Conservation (phyloP, 1,140 invertebrate species). For the Caerostris darwini region DNA sequence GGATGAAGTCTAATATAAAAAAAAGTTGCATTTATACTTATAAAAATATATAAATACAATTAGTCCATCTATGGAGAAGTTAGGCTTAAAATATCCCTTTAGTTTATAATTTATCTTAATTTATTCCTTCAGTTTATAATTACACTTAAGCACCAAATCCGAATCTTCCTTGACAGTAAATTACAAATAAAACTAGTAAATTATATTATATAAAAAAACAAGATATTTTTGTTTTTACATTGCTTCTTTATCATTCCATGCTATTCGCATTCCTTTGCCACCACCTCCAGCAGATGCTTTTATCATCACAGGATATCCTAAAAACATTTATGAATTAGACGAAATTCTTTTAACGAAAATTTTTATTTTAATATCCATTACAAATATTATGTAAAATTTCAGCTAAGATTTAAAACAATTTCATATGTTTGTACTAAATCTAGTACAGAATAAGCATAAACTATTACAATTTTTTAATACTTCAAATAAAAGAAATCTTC, state of each 20-base stretch:
- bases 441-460: too few species aligned
- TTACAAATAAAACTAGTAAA: background rate
- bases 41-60: too few species aligned
- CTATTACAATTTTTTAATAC: too few species aligned
- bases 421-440: background rate
- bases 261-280: constrained; percentile 89
- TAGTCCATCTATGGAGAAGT: too few species aligned
- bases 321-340: background rate
- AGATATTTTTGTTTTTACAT: constrained; percentile 80
- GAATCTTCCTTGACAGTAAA: too few species aligned
- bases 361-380: background rate
- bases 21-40: too few species aligned
- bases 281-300: constrained; percentile 89
- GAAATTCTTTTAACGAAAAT: background rate
- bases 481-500: too few species aligned
- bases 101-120: too few species aligned
- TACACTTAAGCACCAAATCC: too few species aligned
- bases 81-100: too few species aligned
- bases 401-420: background rate
- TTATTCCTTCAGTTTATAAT: too few species aligned
- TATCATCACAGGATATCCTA: constrained; percentile 89
- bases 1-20: too few species aligned
- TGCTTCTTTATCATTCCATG: constrained; percentile 87
- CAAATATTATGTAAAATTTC: background rate
- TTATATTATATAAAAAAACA: background rate